Evolutionary conservation across 2,113 vertebrate genomes (phyloP).

Genomic region (Hemiscyllium ocellatum): DNA sequence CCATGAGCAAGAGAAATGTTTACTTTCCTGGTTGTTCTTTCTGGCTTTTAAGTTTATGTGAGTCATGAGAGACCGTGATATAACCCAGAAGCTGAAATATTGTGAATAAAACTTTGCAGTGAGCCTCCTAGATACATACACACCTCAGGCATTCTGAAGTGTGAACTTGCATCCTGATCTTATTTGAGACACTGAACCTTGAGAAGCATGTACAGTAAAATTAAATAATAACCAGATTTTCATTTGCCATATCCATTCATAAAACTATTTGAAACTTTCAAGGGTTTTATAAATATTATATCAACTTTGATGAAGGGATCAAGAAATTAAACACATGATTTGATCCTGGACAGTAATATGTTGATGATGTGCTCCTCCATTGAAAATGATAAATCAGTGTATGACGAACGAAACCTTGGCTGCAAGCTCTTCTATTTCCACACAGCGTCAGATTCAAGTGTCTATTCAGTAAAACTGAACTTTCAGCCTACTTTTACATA

Average conservation of each 20-base stretch:
- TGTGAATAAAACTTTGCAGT: not conserved
- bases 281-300: not conserved
- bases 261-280: not conserved
- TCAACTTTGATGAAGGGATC: not conserved
- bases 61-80: not conserved
- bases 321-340: not conserved
- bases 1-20: not conserved
- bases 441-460: slow-evolving; percentile 9
- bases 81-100: not conserved
- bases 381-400: not conserved
- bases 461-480: not conserved
- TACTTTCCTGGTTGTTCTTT: not conserved
- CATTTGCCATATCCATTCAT: not conserved
- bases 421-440: not conserved
- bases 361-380: not conserved
- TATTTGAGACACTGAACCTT: not conserved
- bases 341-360: not conserved
- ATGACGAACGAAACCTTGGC: not conserved
- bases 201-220: not conserved
- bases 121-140: not conserved
- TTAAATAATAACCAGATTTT: not conserved
- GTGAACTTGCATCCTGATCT: too few species aligned
- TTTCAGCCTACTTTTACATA: not conserved
- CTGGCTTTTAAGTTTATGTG: not conserved
- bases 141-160: not conserved